Base-by-base conservation (phyloP, 2,888 invertebrate species). In the Thereva nobilitata region DNA sequence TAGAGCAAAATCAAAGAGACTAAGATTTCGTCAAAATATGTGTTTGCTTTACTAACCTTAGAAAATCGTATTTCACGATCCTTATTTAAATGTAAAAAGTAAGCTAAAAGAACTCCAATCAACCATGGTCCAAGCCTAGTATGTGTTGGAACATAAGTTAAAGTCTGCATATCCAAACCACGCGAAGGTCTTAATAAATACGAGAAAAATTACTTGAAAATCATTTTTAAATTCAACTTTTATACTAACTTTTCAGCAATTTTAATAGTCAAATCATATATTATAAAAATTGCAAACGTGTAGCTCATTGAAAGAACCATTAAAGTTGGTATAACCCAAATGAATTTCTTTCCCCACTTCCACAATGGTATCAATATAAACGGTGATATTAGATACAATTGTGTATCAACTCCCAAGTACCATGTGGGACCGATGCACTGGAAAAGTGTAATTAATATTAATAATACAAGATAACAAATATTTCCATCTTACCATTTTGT, bases 391-490 rank as follows among this genome's bases (percentile, higher is more conserved):
- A 84, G 78, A 72, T 83, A 86, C 47, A 86, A 74, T 73, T 86
- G 86, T 72, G 84, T 85, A 71, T 86, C 86, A 8, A 86, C 83
- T 4, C 85, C 82, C 44, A 86, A 74, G 72, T 86, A 86, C 86
- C 86, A 86, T 0, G 84, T 81, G 71, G 85, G 86, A 37, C 79
- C 78, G 40, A 86, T 73, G 73, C 86, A 86, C 81, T 80, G 67
- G 35, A 3, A 42, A 42, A 8, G 3, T 42, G n/a, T n/a, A 44
- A 44, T 1, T 4, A 44, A 1, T n/a, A 44, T 44, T 9, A 44
- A 44, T 7, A 44, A 44, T 8, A 44, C 44, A 44, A 8, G 2
- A 8, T 44, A 9, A 10, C 9, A 45, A 45, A 23, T 23, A 23
- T 23, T 23, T 5, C 50, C 41, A 64, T 72, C 76, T 74, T 71